phyloP scores from a whole-genome alignment of 2,113 vertebrate species.

The Odocoileus virginianus region DNA sequence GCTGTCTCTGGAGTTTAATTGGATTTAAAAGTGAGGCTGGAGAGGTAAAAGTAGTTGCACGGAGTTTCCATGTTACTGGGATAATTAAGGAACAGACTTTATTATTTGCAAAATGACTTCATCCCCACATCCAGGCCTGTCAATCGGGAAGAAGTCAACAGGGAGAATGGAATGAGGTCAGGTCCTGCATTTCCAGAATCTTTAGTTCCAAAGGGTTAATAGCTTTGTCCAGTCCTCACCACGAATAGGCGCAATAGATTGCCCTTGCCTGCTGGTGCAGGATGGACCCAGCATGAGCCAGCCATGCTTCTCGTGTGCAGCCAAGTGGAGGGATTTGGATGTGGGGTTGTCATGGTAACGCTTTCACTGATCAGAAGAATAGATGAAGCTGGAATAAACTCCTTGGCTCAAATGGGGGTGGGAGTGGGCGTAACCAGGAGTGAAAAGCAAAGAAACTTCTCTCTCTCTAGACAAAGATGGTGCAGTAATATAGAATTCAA shows the following conservation, averaged over 20 bases:
- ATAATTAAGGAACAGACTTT: conserved; percentile 12
- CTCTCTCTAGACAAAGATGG: neutral
- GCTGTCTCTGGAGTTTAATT: neutral
- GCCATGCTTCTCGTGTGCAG: neutral
- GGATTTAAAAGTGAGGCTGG: neutral
- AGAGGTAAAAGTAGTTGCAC: neutral
- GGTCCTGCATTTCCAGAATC: neutral
- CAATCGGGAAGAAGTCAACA: neutral
- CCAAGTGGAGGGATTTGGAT: neutral
- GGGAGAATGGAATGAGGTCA: neutral
- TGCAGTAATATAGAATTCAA: neutral
- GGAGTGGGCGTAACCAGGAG: neutral
- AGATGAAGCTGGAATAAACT: neutral
- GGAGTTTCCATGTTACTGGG: neutral
- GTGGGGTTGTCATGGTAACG: conserved; percentile 34
- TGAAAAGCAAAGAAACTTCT: neutral
- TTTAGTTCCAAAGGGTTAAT: neutral
- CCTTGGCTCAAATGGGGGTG: neutral
- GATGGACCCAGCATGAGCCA: neutral
- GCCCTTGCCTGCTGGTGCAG: neutral
- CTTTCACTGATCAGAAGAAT: neutral
- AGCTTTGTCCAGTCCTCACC: neutral
- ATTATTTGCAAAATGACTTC: conserved; percentile 19
- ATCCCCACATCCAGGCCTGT: neutral
- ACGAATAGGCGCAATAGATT: neutral